Percentiles rank a stretch among this genome's conserved stretches.
Conservation (phyloP, 2,113 vertebrate genomes). For the Ranitomeya variabilis region DNA sequence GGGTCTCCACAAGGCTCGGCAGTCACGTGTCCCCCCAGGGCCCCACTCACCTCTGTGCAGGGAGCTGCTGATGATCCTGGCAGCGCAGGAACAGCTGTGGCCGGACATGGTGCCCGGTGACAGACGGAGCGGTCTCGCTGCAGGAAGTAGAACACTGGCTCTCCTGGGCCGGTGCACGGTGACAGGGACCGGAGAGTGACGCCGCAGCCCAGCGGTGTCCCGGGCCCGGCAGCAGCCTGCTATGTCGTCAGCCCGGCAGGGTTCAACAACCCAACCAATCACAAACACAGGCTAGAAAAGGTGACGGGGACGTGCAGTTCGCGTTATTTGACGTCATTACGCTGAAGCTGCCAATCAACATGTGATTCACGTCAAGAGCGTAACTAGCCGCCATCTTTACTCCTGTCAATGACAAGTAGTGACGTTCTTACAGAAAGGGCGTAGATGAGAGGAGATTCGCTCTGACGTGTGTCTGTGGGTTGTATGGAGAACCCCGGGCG, state of each 20-base stretch:
- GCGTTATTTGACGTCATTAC: neutral
- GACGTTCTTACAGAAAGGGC: neutral
- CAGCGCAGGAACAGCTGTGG: constrained; percentile 58
- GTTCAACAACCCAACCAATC: constrained; percentile 19
- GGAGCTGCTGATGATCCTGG: constrained; percentile 63
- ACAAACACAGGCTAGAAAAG: neutral
- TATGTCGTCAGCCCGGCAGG: constrained; percentile 6
- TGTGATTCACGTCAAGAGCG: neutral
- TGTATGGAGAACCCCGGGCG: no score
- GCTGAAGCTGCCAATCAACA: neutral
- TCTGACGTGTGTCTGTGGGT: no score
- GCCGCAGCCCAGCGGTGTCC: neutral
- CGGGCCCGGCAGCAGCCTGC: neutral
- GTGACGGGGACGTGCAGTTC: neutral
- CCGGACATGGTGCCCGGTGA: constrained; percentile 50
- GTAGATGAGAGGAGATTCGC: neutral
- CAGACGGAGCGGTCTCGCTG: neutral
- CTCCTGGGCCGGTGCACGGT: fast-evolving
- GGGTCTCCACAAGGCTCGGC: neutral
- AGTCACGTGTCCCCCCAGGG: neutral
- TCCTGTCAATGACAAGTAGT: neutral
- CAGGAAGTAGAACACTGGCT: fast-evolving
- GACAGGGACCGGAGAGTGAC: neutral
- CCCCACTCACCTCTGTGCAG: constrained; percentile 67
- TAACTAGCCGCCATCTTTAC: constrained; percentile 32